These are phyloP conservation scores for Neotoxoptera formosana DNA, from an alignment of 1,140 invertebrate species.

Conservation along the genomic window DNA sequence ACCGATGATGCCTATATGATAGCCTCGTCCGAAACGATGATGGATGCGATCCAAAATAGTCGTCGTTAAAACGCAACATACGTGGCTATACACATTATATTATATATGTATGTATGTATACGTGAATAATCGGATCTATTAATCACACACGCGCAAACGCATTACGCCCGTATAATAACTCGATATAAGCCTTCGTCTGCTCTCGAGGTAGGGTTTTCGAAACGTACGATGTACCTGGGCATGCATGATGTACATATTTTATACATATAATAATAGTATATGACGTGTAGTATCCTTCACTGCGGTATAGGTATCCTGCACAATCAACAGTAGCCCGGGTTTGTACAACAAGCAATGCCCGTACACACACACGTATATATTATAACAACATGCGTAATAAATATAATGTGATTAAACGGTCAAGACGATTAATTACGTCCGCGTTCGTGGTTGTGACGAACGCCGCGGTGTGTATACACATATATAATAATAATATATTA, in stretches of 20 bases:
- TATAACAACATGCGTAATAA: not conserved
- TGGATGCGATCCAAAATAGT: not conserved
- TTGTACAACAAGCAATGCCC: not conserved
- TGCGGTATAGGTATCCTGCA: not conserved
- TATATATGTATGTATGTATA: too few species aligned
- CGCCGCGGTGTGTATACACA: not conserved
- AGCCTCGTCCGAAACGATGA: not conserved
- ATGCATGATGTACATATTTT: not conserved
- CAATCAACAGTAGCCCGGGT: not conserved
- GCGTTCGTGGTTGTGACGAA: not conserved
- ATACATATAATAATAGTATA: not conserved
- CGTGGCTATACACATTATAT: too few species aligned
- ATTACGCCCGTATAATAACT: not conserved
- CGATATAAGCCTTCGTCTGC: not conserved
- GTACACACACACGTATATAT: not conserved
- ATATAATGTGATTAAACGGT: constrained; percentile 18
- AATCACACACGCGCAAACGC: not conserved
- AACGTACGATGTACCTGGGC: not conserved
- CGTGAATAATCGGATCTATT: not conserved
- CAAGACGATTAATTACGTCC: not conserved
- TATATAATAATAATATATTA: too few species aligned
- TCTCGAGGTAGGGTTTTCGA: not conserved
- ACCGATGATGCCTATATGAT: not conserved
- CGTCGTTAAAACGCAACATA: not conserved
- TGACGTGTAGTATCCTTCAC: not conserved